Conservation (phyloP, 2,888 invertebrate species). For the Zaprionus lineosus region DNA sequence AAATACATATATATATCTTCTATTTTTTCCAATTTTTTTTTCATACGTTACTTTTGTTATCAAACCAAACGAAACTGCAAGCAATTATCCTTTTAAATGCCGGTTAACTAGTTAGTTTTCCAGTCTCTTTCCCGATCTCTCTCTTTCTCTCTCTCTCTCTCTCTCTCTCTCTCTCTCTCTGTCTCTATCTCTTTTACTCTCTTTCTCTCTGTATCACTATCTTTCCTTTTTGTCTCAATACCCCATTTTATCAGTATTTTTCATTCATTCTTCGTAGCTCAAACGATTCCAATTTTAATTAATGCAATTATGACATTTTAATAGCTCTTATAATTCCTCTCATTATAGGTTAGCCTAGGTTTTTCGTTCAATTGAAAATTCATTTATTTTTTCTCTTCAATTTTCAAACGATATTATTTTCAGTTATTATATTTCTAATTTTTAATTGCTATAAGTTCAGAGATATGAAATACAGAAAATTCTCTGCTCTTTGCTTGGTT, state of each 20-base stretch:
- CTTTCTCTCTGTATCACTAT: slow-evolving; percentile 22
- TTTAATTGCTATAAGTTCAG: too few relatives aligned
- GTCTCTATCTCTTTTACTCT: slow-evolving; percentile 29
- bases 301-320: slow-evolving; percentile 4
- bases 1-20: slow-evolving; percentile 24
- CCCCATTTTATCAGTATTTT: neutral
- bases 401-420: too few relatives aligned
- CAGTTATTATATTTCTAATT: too few relatives aligned
- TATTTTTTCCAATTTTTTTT: slow-evolving; percentile 26
- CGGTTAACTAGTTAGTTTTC: slow-evolving; percentile 51
- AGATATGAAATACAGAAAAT: too few relatives aligned
- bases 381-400: too few relatives aligned
- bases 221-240: slow-evolving; percentile 1
- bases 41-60: slow-evolving; percentile 16
- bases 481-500: too few relatives aligned
- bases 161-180: slow-evolving; percentile 15
- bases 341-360: too few relatives aligned
- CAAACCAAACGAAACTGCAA: slow-evolving; percentile 49
- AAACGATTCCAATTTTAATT: slow-evolving; percentile 1
- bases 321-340: neutral
- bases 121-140: too few relatives aligned
- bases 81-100: slow-evolving; percentile 41
- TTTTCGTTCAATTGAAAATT: too few relatives aligned
- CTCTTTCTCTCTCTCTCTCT: slow-evolving; percentile 21
- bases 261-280: slow-evolving; percentile 10